Conservation (phyloP, 1,140 invertebrate genomes). For the Lepeophtheirus salmonis region DNA sequence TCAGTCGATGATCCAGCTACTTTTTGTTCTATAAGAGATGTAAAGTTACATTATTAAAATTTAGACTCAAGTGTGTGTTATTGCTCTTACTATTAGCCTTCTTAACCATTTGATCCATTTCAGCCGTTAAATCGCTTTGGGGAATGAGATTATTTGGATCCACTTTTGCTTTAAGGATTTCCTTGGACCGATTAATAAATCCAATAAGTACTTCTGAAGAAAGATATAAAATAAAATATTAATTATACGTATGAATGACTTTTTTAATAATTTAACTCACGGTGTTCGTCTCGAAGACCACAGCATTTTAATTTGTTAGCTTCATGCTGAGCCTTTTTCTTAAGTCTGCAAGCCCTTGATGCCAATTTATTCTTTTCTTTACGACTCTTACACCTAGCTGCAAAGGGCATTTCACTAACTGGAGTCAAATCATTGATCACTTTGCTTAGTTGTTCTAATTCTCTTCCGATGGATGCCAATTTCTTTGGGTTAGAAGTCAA, state of each 20-base stretch:
- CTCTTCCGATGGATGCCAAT: slow-evolving; percentile 67
- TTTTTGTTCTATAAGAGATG: slow-evolving; percentile 40
- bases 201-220: background rate
- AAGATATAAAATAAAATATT: background rate
- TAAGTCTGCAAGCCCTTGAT: slow-evolving; percentile 73
- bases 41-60: slow-evolving; percentile 5
- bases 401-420: slow-evolving; percentile 74
- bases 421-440: slow-evolving; percentile 84
- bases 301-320: slow-evolving; percentile 85
- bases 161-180: background rate
- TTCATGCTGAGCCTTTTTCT: slow-evolving; percentile 86
- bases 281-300: slow-evolving; percentile 80
- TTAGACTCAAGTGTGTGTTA: background rate
- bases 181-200: background rate
- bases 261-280: slow-evolving; percentile 34
- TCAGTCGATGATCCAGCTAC: slow-evolving; percentile 64
- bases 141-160: background rate
- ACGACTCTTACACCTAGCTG: slow-evolving; percentile 55
- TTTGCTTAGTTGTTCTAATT: slow-evolving; percentile 74
- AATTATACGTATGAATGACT: background rate
- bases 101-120: slow-evolving; percentile 13
- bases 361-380: slow-evolving; percentile 97
- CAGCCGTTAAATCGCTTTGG: slow-evolving; percentile 3
- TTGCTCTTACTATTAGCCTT: slow-evolving; percentile 10
- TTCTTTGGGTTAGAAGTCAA: slow-evolving; percentile 84